Evolutionary conservation across 2,113 vertebrate genomes (phyloP).

Genomic region (Sus scrofa): DNA sequence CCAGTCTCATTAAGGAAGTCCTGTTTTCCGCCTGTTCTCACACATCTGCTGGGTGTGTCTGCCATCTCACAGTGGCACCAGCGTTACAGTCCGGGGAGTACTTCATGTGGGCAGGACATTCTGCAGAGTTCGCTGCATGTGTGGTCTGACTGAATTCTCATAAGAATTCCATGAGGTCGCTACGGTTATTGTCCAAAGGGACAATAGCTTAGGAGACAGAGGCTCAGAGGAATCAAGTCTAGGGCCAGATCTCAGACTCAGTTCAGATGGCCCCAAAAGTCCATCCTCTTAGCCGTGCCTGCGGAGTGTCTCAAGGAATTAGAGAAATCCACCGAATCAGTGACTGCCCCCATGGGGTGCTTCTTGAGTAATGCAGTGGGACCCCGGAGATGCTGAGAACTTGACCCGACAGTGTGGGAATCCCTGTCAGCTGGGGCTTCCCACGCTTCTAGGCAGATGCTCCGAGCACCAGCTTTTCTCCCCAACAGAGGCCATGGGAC

Average conservation of each 20-base stretch:
- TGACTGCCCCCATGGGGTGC: not conserved
- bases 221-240: not conserved
- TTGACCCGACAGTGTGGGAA: not conserved
- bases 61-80: not conserved
- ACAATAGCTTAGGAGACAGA: constrained; percentile 22
- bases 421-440: not conserved
- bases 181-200: not conserved
- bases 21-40: not conserved
- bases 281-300: not conserved
- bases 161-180: not conserved
- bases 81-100: no score
- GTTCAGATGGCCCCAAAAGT: not conserved
- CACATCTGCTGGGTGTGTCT: not conserved
- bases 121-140: not conserved
- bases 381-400: not conserved
- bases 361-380: not conserved
- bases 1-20: not conserved
- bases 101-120: not conserved
- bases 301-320: not conserved
- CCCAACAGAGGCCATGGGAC: not conserved
- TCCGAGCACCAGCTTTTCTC: not conserved
- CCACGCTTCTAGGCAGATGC: not conserved
- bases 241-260: constrained; percentile 2
- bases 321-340: not conserved
- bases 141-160: not conserved